These are phyloP conservation scores for Festucalex cinctus DNA, from an alignment of 2,113 vertebrate genomes.

Conservation along the genomic window DNA sequence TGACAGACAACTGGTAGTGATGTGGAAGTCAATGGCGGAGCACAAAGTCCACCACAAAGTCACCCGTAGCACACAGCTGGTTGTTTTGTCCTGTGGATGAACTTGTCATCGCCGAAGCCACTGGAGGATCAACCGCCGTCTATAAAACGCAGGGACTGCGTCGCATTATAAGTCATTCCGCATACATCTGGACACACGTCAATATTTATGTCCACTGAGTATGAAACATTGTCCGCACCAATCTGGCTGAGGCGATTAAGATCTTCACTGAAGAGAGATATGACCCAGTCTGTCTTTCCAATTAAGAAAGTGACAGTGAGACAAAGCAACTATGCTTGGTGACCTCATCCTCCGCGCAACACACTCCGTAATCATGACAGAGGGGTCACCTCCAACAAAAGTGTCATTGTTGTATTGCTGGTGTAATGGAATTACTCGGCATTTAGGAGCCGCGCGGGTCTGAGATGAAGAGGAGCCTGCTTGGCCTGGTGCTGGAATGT, in stretches of 20 bases:
- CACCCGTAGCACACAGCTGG: constrained; percentile 16
- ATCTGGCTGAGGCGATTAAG: constrained; percentile 58
- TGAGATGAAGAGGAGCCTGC: constrained; percentile 36
- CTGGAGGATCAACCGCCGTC: constrained; percentile 33
- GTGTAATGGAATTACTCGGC: constrained; percentile 37
- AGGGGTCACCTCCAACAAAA: constrained; percentile 21
- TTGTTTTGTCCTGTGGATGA: not conserved
- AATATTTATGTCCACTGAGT: constrained; percentile 44
- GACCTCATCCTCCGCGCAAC: constrained; percentile 59
- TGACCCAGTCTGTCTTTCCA: constrained; percentile 49
- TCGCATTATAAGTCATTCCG: constrained; percentile 23
- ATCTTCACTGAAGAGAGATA: constrained; percentile 41
- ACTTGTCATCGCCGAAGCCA: constrained; percentile 39
- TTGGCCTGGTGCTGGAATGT: constrained; percentile 46
- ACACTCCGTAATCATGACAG: constrained; percentile 46
- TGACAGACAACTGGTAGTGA: constrained; percentile 43
- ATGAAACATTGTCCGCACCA: constrained; percentile 38
- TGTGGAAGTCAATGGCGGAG: constrained; percentile 7
- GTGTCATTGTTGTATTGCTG: constrained; percentile 24
- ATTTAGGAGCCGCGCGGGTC: constrained; percentile 35
- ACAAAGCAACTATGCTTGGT: constrained; percentile 46
- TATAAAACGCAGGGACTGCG: not conserved
- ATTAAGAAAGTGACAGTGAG: constrained; percentile 64
- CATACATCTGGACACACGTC: constrained; percentile 40
- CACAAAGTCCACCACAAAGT: constrained; percentile 5